Percentiles rank a stretch among this genome's conserved stretches.
phyloP scores from a whole-genome alignment of 1,140 invertebrate genomes.

The Tribolium madens region DNA sequence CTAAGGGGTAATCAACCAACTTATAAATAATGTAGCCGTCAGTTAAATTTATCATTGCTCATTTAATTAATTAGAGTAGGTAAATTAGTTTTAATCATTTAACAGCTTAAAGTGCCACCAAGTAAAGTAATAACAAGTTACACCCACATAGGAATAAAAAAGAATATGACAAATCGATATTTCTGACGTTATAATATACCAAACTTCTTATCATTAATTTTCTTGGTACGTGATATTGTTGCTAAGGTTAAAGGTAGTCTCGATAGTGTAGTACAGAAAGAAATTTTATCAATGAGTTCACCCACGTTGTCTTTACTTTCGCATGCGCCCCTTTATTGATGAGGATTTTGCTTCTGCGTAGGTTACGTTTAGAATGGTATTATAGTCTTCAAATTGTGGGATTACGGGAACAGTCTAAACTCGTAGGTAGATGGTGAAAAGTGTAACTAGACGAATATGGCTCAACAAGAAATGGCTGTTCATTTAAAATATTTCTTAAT shows the following conservation, averaged over 20 bases:
- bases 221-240: background rate
- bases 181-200: background rate
- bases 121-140: background rate
- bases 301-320: constrained; percentile 49
- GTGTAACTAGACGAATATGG: constrained; percentile 51
- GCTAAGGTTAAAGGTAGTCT: constrained; percentile 26
- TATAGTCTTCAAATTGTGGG: background rate
- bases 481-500: constrained; percentile 56
- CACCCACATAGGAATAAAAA: background rate
- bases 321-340: constrained; percentile 57
- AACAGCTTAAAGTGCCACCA: no score
- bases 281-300: constrained; percentile 50
- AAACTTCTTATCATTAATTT: background rate
- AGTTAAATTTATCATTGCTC: no score
- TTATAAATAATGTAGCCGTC: no score
- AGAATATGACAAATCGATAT: background rate
- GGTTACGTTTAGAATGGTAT: constrained; percentile 47
- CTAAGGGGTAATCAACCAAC: no score
- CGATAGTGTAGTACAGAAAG: constrained; percentile 19
- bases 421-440: constrained; percentile 51
- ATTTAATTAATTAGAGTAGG: no score
- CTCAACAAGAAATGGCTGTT: constrained; percentile 47
- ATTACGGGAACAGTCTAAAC: constrained; percentile 49
- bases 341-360: constrained; percentile 48
- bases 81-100: no score